phyloP scores from a whole-genome alignment of 2,113 vertebrate species.

The Vulpes lagopus region DNA sequence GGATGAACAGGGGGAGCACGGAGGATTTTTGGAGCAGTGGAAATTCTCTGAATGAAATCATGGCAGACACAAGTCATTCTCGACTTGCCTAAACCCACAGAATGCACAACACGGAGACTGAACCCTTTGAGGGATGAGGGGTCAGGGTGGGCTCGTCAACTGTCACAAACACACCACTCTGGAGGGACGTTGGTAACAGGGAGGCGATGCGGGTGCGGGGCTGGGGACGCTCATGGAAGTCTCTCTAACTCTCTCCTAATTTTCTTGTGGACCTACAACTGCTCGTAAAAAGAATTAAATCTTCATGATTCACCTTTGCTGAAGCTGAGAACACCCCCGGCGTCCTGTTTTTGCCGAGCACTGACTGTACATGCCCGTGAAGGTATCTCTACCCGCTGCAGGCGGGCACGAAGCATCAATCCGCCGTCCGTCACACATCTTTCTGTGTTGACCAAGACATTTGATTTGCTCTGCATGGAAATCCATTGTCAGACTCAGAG shows the following conservation, averaged over 20 bases:
- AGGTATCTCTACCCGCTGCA: accelerated
- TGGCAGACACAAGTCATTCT: background rate
- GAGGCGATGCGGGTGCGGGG: background rate
- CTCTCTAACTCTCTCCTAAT: background rate
- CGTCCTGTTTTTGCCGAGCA: background rate
- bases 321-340: background rate
- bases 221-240: background rate
- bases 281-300: background rate
- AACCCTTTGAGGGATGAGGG: accelerated
- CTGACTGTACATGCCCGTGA: accelerated
- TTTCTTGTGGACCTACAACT: background rate
- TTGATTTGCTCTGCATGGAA: accelerated
- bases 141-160: accelerated
- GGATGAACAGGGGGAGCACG: accelerated
- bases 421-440: accelerated
- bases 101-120: background rate
- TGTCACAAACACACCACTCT: background rate
- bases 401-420: accelerated
- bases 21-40: background rate
- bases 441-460: accelerated
- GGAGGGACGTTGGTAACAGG: background rate
- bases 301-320: background rate
- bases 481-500: background rate
- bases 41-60: background rate
- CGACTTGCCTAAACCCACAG: background rate